Base-by-base conservation (phyloP, 2,888 invertebrate genomes). In the Synergus umbraculus region DNA sequence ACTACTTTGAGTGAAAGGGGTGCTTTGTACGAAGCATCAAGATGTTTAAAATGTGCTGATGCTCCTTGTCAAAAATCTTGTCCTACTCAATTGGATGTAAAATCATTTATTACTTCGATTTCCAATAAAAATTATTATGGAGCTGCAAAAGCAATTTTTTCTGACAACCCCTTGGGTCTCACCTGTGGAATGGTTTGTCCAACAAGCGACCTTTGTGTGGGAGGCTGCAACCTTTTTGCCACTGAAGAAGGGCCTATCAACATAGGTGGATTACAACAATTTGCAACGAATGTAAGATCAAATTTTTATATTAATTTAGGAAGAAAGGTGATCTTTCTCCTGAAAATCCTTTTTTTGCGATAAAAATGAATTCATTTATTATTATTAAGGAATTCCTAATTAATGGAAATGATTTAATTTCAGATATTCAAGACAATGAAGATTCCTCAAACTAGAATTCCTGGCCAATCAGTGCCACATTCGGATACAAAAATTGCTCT, bases 161-260 rank as follows among this genome's bases (percentile, higher is more conserved):
- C 98, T 0, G 99, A 99, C 91, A 99, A 99, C 92, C 99, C 99
- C 0, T 93, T 99, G 78, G 99, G 98, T 0, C 93, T 98, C 2
- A 97, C 98, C 0, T 98, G 98, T 88, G 98, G 98, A 43, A 99
- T 99, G 99, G 99, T 99, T 37, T 99, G 99, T 87, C 99, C 99
- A 2, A 99, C 99, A 0, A 98, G 98, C 90, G 99, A 99, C 92
- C 95, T 99, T 0, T 99, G 99, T 91, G 99, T 99, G 0, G 99
- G 99, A 0, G 98, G 98, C 0, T 99, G 99, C 92, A 99, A 99
- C 93, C 93, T 99, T 12, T 96, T 97, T 90, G 99, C 98, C 0
- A 95, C 96, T 12, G 99, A 99, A 92, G 99, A 99, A 92, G 99
- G 99, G 0, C 96, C 99, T 0, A 99, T 99, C 87, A 99, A 99